Evolutionary conservation across 1,140 invertebrate genomes (phyloP).

Genomic region (Diorhabda sublineata): DNA sequence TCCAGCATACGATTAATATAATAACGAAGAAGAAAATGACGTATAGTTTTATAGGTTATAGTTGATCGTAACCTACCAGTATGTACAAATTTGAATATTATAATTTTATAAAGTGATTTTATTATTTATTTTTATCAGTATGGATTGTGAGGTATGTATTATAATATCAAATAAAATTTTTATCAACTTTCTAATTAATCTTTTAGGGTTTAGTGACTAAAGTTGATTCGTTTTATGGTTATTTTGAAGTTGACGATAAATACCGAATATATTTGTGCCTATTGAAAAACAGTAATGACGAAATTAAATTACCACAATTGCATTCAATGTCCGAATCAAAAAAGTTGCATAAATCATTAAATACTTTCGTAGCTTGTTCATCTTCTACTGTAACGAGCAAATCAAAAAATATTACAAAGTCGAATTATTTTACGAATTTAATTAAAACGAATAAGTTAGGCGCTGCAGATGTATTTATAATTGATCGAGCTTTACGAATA

Average conservation of each 20-base stretch:
- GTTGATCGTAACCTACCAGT: no score
- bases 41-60: no score
- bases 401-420: neutral
- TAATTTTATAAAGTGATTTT: no score
- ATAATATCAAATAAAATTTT: slow-evolving; percentile 13
- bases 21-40: no score
- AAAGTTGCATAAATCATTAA: neutral
- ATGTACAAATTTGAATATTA: no score
- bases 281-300: neutral
- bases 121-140: neutral
- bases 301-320: slow-evolving; percentile 8
- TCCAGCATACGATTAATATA: no score
- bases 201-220: slow-evolving; percentile 16
- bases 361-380: neutral
- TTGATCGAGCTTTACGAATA: slow-evolving; percentile 4
- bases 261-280: slow-evolving; percentile 9
- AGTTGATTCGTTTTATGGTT: slow-evolving; percentile 11
- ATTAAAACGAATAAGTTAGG: slow-evolving; percentile 1
- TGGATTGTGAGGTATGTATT: slow-evolving; percentile 19
- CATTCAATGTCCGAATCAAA: neutral
- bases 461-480: slow-evolving; percentile 3
- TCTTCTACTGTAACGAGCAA: slow-evolving; percentile 1
- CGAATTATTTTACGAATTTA: slow-evolving; percentile 6
- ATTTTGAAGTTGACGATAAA: neutral
- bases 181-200: neutral